These are phyloP conservation scores for Cyrtodaria siliqua DNA, from an alignment of 2,888 invertebrate species.

Conservation along the genomic window DNA sequence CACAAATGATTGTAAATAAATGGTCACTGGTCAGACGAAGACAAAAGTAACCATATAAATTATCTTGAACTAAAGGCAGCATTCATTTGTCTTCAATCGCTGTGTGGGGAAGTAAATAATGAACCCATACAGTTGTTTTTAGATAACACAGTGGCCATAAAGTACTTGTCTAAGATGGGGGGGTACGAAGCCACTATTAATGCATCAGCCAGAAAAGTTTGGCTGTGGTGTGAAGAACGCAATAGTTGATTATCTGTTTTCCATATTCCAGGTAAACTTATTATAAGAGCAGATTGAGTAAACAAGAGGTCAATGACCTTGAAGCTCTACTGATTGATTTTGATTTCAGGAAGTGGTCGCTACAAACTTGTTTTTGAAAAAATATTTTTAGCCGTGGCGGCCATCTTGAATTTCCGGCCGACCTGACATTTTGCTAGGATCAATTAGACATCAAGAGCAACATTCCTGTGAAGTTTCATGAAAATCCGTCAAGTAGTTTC, in stretches of 20 bases:
- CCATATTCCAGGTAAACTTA: constrained; percentile 46
- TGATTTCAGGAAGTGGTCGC: too few relatives aligned
- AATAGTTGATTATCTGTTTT: constrained; percentile 39
- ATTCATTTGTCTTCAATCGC: constrained; percentile 14
- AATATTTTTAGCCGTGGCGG: too few relatives aligned
- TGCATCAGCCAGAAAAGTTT: constrained; percentile 24
- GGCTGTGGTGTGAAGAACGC: constrained; percentile 38
- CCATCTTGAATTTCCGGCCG: too few relatives aligned
- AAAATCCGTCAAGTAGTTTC: too few relatives aligned
- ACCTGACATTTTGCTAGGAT: too few relatives aligned
- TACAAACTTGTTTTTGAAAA: too few relatives aligned
- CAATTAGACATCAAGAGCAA: too few relatives aligned
- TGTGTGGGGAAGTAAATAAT: constrained; percentile 8
- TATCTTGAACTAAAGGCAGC: constrained; percentile 46
- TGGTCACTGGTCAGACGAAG: constrained; percentile 32
- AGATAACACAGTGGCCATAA: constrained; percentile 46
- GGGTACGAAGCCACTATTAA: constrained; percentile 34
- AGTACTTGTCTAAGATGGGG: constrained; percentile 39
- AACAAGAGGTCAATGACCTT: constrained; percentile 22
- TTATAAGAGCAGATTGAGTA: constrained; percentile 12
- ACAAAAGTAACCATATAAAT: constrained; percentile 36
- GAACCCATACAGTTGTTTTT: constrained; percentile 26
- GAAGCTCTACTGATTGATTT: too few relatives aligned
- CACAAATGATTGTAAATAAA: too few relatives aligned
- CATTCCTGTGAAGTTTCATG: too few relatives aligned